Percentiles rank a stretch among this genome's conserved stretches.
Conservation (phyloP, 2,797 vertebrate species). For the Fundulus diaphanus region DNA sequence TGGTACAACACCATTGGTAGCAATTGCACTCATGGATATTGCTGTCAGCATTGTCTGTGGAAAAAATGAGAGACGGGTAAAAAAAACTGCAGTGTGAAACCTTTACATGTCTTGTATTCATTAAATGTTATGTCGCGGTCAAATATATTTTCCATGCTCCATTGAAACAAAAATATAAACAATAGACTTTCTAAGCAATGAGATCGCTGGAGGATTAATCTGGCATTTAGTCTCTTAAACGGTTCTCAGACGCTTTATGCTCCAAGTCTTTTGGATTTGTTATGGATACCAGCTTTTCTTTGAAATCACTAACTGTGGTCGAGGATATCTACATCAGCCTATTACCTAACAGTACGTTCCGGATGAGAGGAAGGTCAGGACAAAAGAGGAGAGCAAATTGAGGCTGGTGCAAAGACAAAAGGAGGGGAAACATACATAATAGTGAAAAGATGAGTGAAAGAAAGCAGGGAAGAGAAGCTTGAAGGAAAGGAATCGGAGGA, state of each 20-base stretch:
- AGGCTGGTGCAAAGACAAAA: background rate
- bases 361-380: constrained; percentile 30
- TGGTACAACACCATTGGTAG: constrained; percentile 97
- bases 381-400: background rate
- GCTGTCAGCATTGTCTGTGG: constrained; percentile 95
- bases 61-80: constrained; percentile 3
- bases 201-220: constrained; percentile 25
- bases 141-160: background rate
- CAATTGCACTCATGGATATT: constrained; percentile 98
- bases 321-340: constrained; percentile 47
- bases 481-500: background rate
- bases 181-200: constrained; percentile 14
- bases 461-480: constrained; percentile 3
- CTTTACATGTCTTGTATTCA: background rate
- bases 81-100: background rate
- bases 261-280: constrained; percentile 51
- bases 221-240: constrained; percentile 31
- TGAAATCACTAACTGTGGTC: constrained; percentile 52
- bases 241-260: constrained; percentile 40
- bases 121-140: background rate
- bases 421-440: constrained; percentile 4
- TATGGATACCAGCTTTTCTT: constrained; percentile 60
- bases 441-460: background rate
- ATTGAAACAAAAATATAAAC: background rate
- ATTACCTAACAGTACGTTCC: constrained; percentile 58